Conservation (phyloP, 1,140 invertebrate genomes). For the Drosophila leontia region DNA sequence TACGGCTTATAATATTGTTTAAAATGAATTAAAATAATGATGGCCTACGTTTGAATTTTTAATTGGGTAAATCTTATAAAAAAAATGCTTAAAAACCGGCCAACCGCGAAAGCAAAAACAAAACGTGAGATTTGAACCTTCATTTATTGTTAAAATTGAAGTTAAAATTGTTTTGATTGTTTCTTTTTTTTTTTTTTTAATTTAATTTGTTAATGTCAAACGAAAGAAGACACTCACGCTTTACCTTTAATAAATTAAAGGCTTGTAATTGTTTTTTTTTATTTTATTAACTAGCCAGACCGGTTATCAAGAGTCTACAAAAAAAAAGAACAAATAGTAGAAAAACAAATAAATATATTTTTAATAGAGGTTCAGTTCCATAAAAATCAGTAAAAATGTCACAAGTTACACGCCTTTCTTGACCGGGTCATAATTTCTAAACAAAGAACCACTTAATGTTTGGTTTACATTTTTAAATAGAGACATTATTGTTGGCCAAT, state of each 20-base stretch:
- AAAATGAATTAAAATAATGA: not conserved
- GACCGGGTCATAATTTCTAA: not conserved
- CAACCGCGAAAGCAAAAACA: not conserved
- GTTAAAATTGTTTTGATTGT: not conserved
- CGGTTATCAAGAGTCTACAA: not conserved
- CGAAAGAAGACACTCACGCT: not conserved
- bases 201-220: slow-evolving; percentile 1
- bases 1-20: not conserved
- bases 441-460: not conserved
- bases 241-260: not conserved
- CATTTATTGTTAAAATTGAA: not conserved
- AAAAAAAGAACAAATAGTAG: not conserved
- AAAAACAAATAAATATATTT: not conserved
- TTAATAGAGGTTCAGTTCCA: not conserved
- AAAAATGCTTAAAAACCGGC: not conserved
- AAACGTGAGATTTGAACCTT: not conserved
- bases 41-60: not conserved
- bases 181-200: not conserved
- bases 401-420: not conserved
- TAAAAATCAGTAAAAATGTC: not conserved
- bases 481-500: not conserved
- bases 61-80: not conserved
- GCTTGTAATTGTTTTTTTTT: not conserved
- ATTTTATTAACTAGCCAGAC: not conserved
- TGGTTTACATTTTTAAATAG: slow-evolving; percentile 6